Evolutionary conservation across 2,113 vertebrate genomes (phyloP).

Genomic region (Lepus americanus): DNA sequence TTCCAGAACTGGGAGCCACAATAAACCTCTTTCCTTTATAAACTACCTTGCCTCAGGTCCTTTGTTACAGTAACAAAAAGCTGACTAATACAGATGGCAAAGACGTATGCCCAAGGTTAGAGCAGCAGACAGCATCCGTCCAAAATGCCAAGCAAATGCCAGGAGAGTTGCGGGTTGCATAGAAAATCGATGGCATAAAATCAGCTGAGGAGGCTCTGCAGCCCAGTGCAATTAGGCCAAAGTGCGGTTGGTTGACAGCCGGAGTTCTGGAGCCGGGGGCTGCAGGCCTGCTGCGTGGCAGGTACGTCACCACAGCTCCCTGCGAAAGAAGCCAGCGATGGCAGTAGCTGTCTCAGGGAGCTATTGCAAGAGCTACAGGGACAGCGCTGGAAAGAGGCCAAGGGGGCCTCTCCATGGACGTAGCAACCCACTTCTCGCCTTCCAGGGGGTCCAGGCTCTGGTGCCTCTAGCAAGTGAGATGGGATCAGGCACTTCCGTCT

Average conservation of each 20-base stretch:
- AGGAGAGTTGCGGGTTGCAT: neutral
- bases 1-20: too few relatives aligned
- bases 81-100: neutral
- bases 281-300: too few relatives aligned
- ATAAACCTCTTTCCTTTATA: too few relatives aligned
- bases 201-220: neutral
- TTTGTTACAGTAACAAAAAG: too few relatives aligned
- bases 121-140: neutral
- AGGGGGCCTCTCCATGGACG: too few relatives aligned
- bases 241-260: too few relatives aligned
- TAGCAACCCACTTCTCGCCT: neutral
- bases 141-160: neutral
- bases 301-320: too few relatives aligned
- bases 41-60: too few relatives aligned
- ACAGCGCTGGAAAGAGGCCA: neutral
- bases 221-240: neutral
- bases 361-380: neutral
- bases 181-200: neutral
- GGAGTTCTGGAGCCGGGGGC: neutral
- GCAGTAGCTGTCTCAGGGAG: too few relatives aligned
- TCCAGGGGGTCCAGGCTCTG: fast-evolving
- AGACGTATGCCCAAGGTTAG: neutral
- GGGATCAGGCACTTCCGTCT: fast-evolving
- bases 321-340: too few relatives aligned
- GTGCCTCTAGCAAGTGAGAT: neutral